Evolutionary conservation across 2,888 invertebrate species (phyloP), one percentile per base, ranked within the genome.

Genomic region (Zygothrica quintamaculata): DNA sequence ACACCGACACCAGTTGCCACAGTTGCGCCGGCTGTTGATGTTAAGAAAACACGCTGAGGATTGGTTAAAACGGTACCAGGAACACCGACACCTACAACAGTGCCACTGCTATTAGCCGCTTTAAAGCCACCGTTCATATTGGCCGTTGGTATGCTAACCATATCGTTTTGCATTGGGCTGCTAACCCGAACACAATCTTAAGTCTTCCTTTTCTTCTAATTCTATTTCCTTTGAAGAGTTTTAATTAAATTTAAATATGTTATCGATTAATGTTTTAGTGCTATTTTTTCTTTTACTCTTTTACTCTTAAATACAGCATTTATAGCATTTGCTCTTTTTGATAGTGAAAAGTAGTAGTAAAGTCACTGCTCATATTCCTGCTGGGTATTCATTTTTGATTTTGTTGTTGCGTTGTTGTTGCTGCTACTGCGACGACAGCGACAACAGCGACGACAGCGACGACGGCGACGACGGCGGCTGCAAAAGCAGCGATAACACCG

Each of bases 91-190:
- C 59, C 46, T 4, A 65, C 59, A n/a, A 75, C 77, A 13, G 48
- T 61, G 12, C 69, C 77, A 18, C 52, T 59, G 37, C 52, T 65
- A 34, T 60, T 76, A 36, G 84, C 60, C 50, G 82, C 76, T 67
- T 80, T 80, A 1, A 80, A 47, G 64, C 84, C 85, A 42, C 86
- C 82, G 47, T 88, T 89, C 44, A 84, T 74, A 64, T 84, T 90
- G 72, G 87, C 87, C 73, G 88, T 82, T 39, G 90, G 90, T 70
- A 90, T 80, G 66, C 89, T 90, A 50, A 91, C 90, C 88, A 90
- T 88, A 77, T 91, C 89, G 84, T 90, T 90, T 65, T 89, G 90
- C 84, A 90, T 88, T 59, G 90, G 72, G 55, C 87, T 8, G 18
- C 18, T 22, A 22, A 22, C 18, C 18, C 18, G n/a, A n/a, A n/a